These are phyloP conservation scores for Olivierus martensii DNA, from an alignment of 1,140 invertebrate genomes.

Conservation along the genomic window DNA sequence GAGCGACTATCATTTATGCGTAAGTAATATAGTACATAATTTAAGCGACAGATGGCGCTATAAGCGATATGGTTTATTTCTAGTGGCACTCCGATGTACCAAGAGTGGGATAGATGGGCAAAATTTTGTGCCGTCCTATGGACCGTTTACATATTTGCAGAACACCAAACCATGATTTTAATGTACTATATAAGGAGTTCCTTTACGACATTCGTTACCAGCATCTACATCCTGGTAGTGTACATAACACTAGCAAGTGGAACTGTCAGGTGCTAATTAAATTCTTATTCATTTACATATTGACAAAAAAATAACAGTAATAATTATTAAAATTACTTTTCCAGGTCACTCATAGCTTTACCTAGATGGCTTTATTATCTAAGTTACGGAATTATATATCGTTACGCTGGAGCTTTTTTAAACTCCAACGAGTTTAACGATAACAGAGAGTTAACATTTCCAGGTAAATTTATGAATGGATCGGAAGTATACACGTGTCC, in stretches of 20 bases:
- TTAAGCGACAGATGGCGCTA: no score
- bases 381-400: constrained; percentile 57
- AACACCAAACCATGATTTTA: constrained; percentile 65
- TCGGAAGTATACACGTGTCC: constrained; percentile 8
- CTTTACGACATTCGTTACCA: constrained; percentile 54
- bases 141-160: constrained; percentile 43
- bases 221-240: constrained; percentile 54
- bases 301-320: no score
- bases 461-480: neutral
- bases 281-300: no score
- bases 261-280: constrained; percentile 56
- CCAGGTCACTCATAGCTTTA: constrained; percentile 36
- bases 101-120: constrained; percentile 18
- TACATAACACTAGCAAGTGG: constrained; percentile 60
- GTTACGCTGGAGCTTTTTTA: constrained; percentile 50
- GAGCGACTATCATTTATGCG: constrained; percentile 47
- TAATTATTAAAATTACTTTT: no score
- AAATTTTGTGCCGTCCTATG: constrained; percentile 42
- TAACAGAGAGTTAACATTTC: constrained; percentile 18
- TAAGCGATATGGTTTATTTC: neutral
- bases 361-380: constrained; percentile 63
- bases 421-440: constrained; percentile 43
- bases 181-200: constrained; percentile 63
- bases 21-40: constrained; percentile 1
- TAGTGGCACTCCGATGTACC: constrained; percentile 6